These are phyloP conservation scores for Agonopterix alstromeriana DNA, from an alignment of 2,888 invertebrate genomes.

Conservation along the genomic window DNA sequence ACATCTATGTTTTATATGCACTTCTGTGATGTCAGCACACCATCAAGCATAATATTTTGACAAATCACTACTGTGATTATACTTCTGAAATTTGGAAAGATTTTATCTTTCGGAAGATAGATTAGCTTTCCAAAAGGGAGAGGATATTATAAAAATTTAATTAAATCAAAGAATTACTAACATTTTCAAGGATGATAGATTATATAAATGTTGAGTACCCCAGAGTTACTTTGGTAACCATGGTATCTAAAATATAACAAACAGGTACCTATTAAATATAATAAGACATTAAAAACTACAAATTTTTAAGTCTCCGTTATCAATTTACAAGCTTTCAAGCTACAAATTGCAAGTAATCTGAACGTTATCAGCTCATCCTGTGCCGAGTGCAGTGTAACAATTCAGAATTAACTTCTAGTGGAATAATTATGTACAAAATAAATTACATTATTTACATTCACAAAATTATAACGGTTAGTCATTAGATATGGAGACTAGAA, in stretches of 20 bases:
- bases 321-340: not conserved
- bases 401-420: slow-evolving; percentile 3
- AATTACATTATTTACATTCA: slow-evolving; percentile 69
- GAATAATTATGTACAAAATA: slow-evolving; percentile 60
- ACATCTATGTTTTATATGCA: too few species aligned
- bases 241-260: slow-evolving; percentile 1
- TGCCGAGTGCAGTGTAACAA: not conserved
- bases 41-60: too few species aligned
- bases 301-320: not conserved
- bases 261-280: slow-evolving; percentile 1
- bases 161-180: too few species aligned
- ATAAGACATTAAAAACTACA: not conserved
- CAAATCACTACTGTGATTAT: too few species aligned
- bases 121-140: too few species aligned
- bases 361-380: not conserved
- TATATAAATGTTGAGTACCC: too few species aligned
- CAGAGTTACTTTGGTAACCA: slow-evolving; percentile 3
- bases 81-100: too few species aligned
- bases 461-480: slow-evolving; percentile 41
- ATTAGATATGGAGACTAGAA: slow-evolving; percentile 85
- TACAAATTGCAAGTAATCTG: not conserved
- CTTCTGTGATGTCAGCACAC: too few species aligned
- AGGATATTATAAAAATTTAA: too few species aligned
- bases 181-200: too few species aligned
- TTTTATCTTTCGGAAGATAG: too few species aligned